Conservation (phyloP, 2,113 vertebrate species). For the Elachura formosa region DNA sequence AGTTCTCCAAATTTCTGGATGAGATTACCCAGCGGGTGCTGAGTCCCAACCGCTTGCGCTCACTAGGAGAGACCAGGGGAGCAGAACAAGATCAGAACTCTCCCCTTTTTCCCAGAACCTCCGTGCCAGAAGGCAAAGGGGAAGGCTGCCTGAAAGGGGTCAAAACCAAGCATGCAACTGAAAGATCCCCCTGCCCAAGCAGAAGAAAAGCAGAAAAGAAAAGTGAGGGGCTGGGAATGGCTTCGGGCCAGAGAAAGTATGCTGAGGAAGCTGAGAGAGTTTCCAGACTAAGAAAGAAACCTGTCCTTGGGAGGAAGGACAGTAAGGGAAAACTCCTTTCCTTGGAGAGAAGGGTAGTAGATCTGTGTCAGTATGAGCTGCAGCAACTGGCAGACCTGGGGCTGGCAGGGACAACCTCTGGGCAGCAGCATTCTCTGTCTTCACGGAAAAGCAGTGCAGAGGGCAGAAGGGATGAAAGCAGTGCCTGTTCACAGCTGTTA, state of each 20-base stretch:
- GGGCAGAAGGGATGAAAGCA: constrained; percentile 45
- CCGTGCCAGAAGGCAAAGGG: not conserved
- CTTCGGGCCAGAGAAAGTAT: not conserved
- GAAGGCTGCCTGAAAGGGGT: not conserved
- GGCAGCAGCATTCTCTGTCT: constrained; percentile 45
- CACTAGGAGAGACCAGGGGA: constrained; percentile 43
- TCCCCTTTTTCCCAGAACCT: not conserved
- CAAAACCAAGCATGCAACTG: not conserved
- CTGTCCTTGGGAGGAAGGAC: constrained; percentile 21
- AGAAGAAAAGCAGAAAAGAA: constrained; percentile 63
- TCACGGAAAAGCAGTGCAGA: constrained; percentile 46
- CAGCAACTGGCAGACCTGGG: constrained; percentile 30
- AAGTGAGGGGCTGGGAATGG: constrained; percentile 6
- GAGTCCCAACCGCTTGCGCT: constrained; percentile 71
- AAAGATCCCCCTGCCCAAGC: constrained; percentile 42
- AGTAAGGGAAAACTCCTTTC: constrained; percentile 27
- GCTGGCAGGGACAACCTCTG: constrained; percentile 37
- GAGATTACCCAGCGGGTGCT: constrained; percentile 80
- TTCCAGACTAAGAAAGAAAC: constrained; percentile 38
- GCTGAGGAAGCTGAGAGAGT: constrained; percentile 38
- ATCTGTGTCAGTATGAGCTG: constrained; percentile 43
- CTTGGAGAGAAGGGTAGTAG: constrained; percentile 47
- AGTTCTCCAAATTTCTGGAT: constrained; percentile 85
- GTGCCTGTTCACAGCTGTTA: not conserved
- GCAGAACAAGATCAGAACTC: constrained; percentile 20